Evolutionary conservation across 2,888 invertebrate genomes (phyloP).

Genomic region (Pycnomerus fuliginosus): DNA sequence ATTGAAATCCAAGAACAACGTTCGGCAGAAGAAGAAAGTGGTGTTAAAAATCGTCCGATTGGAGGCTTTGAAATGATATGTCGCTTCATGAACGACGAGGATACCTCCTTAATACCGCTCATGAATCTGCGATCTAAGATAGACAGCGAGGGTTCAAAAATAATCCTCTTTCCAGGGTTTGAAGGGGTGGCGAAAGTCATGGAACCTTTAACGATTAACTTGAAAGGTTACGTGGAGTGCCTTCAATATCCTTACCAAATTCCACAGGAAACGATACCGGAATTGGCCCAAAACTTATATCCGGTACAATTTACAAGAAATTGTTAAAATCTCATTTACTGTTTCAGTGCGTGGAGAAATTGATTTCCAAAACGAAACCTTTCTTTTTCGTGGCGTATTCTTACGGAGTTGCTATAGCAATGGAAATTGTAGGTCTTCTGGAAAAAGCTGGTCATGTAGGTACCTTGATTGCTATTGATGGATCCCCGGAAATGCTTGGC

Average conservation of each 20-base stretch:
- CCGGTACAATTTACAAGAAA: slow-evolving; percentile 1
- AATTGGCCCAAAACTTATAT: neutral
- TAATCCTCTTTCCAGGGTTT: slow-evolving; percentile 66
- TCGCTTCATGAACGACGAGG: slow-evolving; percentile 49
- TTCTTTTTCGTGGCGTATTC: slow-evolving; percentile 86
- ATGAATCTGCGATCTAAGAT: slow-evolving; percentile 65
- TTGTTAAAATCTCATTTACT: slow-evolving; percentile 6
- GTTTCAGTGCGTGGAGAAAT: slow-evolving; percentile 59
- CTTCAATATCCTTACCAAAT: slow-evolving; percentile 44
- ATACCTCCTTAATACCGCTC: slow-evolving; percentile 76
- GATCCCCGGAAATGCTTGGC: slow-evolving; percentile 68
- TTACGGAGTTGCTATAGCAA: slow-evolving; percentile 75
- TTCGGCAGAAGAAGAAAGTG: too few species aligned
- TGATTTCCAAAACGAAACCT: slow-evolving; percentile 57
- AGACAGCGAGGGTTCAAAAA: slow-evolving; percentile 38
- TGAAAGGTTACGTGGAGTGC: neutral
- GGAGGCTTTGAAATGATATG: slow-evolving; percentile 7
- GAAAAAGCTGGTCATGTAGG: slow-evolving; percentile 67
- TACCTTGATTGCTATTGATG: slow-evolving; percentile 76
- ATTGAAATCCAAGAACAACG: too few species aligned
- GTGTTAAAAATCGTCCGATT: slow-evolving; percentile 57
- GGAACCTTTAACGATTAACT: slow-evolving; percentile 43
- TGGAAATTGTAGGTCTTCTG: slow-evolving; percentile 73
- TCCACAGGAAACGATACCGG: slow-evolving; percentile 36
- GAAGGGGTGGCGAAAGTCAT: slow-evolving; percentile 64